A percentile compares a stretch with the other conserved stretches of the same genome.
These are phyloP conservation scores for Sibirionetta formosa DNA, from an alignment of 2,797 vertebrate genomes.

Conservation along the genomic window DNA sequence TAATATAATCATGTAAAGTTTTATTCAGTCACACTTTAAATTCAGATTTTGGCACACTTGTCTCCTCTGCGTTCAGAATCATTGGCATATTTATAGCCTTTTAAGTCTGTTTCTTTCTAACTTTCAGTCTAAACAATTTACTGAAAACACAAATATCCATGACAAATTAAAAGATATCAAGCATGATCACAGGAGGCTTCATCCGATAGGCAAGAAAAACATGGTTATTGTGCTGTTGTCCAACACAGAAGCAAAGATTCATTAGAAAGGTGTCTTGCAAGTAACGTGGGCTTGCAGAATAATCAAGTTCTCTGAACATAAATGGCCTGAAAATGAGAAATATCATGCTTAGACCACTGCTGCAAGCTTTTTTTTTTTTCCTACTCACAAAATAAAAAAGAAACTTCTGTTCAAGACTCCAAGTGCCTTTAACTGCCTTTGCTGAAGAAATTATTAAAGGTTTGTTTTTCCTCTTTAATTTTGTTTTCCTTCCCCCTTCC, in stretches of 20 bases:
- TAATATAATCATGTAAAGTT: background rate
- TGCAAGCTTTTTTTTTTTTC: background rate
- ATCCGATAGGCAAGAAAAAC: background rate
- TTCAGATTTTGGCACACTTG: slow-evolving; percentile 12
- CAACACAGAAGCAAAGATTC: background rate
- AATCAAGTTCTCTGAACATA: background rate
- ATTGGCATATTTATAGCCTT: slow-evolving; percentile 28
- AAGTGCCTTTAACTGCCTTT: background rate
- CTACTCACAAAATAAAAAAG: background rate
- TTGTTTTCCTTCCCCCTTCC: background rate
- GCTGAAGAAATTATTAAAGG: background rate
- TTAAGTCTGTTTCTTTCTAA: background rate
- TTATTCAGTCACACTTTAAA: background rate
- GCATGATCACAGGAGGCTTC: background rate
- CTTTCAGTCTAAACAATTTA: slow-evolving; percentile 14
- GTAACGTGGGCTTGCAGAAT: background rate
- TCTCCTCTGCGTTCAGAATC: slow-evolving; percentile 10
- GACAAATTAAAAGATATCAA: background rate
- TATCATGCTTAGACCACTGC: background rate
- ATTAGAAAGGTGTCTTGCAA: background rate
- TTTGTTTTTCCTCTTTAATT: background rate
- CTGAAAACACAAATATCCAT: slow-evolving; percentile 15
- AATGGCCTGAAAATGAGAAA: background rate
- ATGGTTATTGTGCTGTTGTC: background rate
- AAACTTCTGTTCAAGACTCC: background rate